Percentiles rank a stretch among this genome's conserved stretches.
These are phyloP conservation scores for Perizoma flavofasciatum DNA, from an alignment of 2,888 invertebrate species.

Conservation along the genomic window DNA sequence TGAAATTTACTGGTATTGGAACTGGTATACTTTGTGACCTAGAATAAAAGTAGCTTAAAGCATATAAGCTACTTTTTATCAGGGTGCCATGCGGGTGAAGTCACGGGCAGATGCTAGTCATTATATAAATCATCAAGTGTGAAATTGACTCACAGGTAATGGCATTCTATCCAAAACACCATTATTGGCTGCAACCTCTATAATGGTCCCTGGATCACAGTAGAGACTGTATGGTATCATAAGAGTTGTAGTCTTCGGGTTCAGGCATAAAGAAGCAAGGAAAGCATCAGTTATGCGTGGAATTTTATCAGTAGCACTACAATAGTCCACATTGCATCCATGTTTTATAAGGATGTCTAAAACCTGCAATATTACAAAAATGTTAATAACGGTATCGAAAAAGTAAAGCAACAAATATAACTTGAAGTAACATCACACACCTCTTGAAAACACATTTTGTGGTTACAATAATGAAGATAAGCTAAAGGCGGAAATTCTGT, in stretches of 20 bases:
- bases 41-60: too few relatives aligned
- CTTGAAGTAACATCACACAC: conserved; percentile 40
- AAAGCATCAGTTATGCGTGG: conserved; percentile 70
- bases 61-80: too few relatives aligned
- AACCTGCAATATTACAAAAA: conserved; percentile 54
- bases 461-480: conserved; percentile 67
- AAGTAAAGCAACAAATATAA: neutral
- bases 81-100: too few relatives aligned
- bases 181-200: conserved; percentile 54
- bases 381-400: too few relatives aligned
- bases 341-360: conserved; percentile 68
- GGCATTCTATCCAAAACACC: conserved; percentile 57
- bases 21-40: too few relatives aligned
- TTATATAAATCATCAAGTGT: neutral
- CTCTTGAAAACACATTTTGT: conserved; percentile 61
- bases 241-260: conserved; percentile 56
- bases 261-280: conserved; percentile 61
- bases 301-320: conserved; percentile 46
- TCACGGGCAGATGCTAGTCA: neutral
- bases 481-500: conserved; percentile 77
- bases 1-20: too few relatives aligned
- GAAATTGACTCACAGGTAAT: conserved; percentile 50
- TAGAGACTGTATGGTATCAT: conserved; percentile 69
- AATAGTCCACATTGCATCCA: conserved; percentile 75
- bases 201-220: conserved; percentile 66